Conservation (phyloP, 1,140 invertebrate species). For the Scaptodrosophila lebanonensis region DNA sequence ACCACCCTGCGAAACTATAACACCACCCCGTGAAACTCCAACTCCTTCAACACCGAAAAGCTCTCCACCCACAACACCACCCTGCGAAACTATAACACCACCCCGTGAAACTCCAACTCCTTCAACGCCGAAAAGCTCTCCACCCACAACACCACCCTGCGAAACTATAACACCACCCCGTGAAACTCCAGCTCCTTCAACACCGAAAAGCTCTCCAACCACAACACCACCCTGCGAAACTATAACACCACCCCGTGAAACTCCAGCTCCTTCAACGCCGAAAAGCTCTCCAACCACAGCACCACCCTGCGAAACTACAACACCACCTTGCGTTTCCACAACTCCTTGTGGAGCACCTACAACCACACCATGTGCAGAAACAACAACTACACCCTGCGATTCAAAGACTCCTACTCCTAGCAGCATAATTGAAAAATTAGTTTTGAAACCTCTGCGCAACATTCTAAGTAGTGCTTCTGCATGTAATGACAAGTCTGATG, state of each 20-base stretch:
- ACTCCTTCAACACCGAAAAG: neutral
- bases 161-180: neutral
- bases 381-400: neutral
- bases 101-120: neutral
- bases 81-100: neutral
- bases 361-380: neutral
- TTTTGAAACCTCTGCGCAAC: neutral
- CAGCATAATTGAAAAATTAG: neutral
- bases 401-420: neutral
- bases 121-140: neutral
- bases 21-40: neutral
- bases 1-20: neutral
- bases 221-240: neutral
- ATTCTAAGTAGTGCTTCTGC: slow-evolving; percentile 4
- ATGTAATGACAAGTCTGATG: slow-evolving; percentile 24
- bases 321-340: neutral
- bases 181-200: neutral
- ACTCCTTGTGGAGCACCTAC: neutral
- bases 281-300: neutral
- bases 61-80: neutral
- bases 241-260: neutral
- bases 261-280: neutral
- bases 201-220: neutral
- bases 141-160: neutral
- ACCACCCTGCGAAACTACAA: neutral